Evolutionary conservation across 1,140 invertebrate species (phyloP), one percentile per base, ranked within the genome.

Genomic region (Carcinoscorpius rotundicauda): DNA sequence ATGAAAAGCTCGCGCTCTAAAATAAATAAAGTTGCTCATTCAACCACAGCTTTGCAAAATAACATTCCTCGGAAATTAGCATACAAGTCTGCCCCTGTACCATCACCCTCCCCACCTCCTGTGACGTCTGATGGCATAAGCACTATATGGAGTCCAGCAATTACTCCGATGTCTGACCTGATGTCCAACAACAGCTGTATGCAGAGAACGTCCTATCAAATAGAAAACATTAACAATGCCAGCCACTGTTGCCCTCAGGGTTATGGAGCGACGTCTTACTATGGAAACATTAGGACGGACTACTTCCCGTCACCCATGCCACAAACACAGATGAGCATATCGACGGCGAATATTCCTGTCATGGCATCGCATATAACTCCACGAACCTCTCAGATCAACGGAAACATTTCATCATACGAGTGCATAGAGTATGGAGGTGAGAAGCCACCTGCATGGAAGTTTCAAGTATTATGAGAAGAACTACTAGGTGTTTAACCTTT

Each of bases 221-320:
- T 76, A 71, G 64, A 71, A 49, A 74, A 74, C 74, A 29, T 29
- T 29, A 29, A 29, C 29, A 29, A 29, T 29, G 29, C 29, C 29
- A 64, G 64, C 10, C 71, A 67, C n/a, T 76, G 75, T 65, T 68
- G 73, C 49, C 29, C 29, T 29, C 75, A 75, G 68, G 64, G 69
- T 63, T 78, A 79, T 70, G 74, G 74, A 56, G 73, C 73, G 62
- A 73, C 77, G 50, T 71, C 73, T 53, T 78, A 78, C 57, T 78
- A 78, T 65, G 73, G 74, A 64, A 77, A 76, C 71, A 76, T 77
- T 73, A 77, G 75, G 70, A 76, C 77, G 74, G 77, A 77, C 68
- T 77, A 78, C 63, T 71, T 77, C 51, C 72, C 74, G 56, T 72
- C 73, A 61, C 56, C 70, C 29, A 29, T 29, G 29, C 29, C 29